Evolutionary conservation across 2,888 invertebrate species (phyloP), one percentile per base, ranked within the genome.

Genomic region (Dolomedes plantarius): DNA sequence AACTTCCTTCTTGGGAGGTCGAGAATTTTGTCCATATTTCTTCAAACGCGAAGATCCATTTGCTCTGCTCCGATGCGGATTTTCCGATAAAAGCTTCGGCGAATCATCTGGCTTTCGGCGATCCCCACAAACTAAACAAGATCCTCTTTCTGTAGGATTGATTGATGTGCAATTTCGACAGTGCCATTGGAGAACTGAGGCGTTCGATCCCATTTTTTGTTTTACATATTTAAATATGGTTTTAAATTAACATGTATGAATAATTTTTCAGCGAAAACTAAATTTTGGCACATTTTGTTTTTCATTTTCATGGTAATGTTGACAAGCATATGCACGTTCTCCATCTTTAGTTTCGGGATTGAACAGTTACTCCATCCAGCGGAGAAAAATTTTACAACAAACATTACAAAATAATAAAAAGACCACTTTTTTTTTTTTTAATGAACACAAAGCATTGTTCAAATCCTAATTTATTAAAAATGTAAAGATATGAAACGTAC

Each of bases 121-220:
- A 72, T 78, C 83, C n/a, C 87, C 87, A 79, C 88, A 88, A n/a
- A 79, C 80, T 31, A 76, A 81, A 86, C 88, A 88, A 36, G 86
- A 76, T 62, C 81, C 62, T 67, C 94, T 94, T 93, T 96, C 96
- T 89, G 96, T 96, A 89, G 96, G 96, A 92, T 96, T 96, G 92
- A 96, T 96, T 92, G 95, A 94, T 93, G 95, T 94, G 93, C 96
- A 96, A 92, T 94, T 94, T 92, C 94, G 94, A 94, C 96, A 96
- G 93, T 96, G 95, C 96, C 96, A 97, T 93, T 96, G 96, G 92
- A 96, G 94, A 93, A 96, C 96, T 92, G 96, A 96, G 93, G 96
- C 96, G 93, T 96, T 96, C 92, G 96, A 96, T 93, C 96, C 96
- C 96, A 96, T 96, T 29, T 65, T 65, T 29, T 36, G 9, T 5